Percentiles rank a stretch among this genome's conserved stretches.
Conservation (phyloP, 1,140 invertebrate genomes). For the Leptoteleia sp. region DNA sequence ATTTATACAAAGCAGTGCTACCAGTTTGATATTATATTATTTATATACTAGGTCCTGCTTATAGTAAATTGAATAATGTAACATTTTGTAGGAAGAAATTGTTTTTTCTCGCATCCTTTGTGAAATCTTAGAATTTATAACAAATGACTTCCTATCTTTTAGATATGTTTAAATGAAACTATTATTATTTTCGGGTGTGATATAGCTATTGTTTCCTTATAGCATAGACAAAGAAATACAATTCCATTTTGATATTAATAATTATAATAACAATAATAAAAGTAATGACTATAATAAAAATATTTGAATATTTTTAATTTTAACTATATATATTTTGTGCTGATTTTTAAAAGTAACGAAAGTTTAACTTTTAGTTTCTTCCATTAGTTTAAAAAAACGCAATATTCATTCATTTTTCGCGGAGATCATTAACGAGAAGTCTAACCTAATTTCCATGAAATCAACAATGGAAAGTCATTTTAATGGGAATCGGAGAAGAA, state of each 20-base stretch:
- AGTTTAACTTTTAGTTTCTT: neutral
- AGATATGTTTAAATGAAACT: no score
- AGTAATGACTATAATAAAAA: no score
- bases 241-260: no score
- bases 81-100: neutral
- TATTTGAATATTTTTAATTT: no score
- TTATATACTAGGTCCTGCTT: constrained; percentile 3
- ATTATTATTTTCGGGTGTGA: no score
- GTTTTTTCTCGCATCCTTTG: no score
- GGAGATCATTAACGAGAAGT: neutral
- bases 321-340: no score
- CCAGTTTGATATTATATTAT: constrained; percentile 17
- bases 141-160: no score
- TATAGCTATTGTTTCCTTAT: no score
- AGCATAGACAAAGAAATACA: no score
- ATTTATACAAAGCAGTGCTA: constrained; percentile 44
- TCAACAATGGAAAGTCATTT: neutral
- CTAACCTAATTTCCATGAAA: neutral
- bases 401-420: neutral
- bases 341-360: neutral
- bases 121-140: no score
- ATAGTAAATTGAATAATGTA: neutral
- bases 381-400: neutral
- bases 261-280: no score
- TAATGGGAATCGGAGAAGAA: neutral